Evolutionary conservation across 1,140 invertebrate species (phyloP).

Genomic region (Spodoptera litura): DNA sequence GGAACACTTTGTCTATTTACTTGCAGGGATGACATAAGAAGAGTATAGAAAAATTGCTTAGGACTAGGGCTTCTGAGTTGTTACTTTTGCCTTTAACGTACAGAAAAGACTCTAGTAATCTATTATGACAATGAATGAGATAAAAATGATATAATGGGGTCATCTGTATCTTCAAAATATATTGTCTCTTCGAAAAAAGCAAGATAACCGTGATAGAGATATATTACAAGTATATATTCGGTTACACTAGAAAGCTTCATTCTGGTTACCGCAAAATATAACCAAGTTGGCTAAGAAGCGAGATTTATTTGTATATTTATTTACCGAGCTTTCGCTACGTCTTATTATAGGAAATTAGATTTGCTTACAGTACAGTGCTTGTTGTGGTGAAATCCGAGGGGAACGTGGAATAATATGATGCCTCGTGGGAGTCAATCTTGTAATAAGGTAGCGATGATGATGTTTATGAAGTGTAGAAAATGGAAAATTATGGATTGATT

Average conservation of each 20-base stretch:
- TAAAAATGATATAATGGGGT: too few species aligned
- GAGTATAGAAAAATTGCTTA: too few species aligned
- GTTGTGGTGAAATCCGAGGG: constrained; percentile 29
- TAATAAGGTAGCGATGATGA: constrained; percentile 25
- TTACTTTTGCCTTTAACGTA: too few species aligned
- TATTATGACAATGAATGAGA: too few species aligned
- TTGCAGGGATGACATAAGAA: too few species aligned
- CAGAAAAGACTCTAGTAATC: too few species aligned
- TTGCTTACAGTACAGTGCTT: constrained; percentile 14
- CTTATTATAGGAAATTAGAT: constrained; percentile 46
- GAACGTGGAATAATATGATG: constrained; percentile 22
- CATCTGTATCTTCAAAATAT: too few species aligned
- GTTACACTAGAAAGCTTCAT: neutral
- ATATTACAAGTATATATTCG: neutral
- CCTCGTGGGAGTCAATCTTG: constrained; percentile 29
- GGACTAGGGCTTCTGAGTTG: too few species aligned
- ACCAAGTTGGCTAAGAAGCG: neutral
- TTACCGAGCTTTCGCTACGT: constrained; percentile 36
- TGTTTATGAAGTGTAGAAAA: constrained; percentile 43
- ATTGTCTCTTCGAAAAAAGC: too few species aligned
- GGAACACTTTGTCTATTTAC: too few species aligned
- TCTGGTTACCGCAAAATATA: neutral
- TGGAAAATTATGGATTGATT: constrained; percentile 28
- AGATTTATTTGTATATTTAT: constrained; percentile 35
- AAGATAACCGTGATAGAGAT: too few species aligned